A percentile compares a stretch with the other conserved stretches of the same genome.
These are phyloP conservation scores for Volucella inflata DNA, from an alignment of 2,888 invertebrate genomes.

Conservation along the genomic window DNA sequence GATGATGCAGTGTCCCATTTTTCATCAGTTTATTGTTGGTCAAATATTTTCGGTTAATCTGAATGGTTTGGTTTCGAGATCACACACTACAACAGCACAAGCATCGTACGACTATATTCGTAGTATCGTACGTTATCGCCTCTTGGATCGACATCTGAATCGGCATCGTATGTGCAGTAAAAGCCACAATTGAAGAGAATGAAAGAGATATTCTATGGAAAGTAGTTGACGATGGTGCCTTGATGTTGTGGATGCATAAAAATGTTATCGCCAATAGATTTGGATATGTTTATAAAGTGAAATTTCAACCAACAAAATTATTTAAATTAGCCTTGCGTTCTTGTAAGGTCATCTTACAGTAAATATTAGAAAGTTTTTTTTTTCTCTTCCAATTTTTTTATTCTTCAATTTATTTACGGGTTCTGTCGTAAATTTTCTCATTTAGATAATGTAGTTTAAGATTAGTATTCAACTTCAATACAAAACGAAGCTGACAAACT, in stretches of 20 bases:
- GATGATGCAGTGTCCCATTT: slow-evolving; percentile 69
- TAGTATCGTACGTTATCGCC: too few species aligned
- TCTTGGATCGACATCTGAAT: too few species aligned
- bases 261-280: slow-evolving; percentile 49
- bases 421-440: slow-evolving; percentile 26
- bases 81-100: not conserved
- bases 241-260: slow-evolving; percentile 31
- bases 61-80: slow-evolving; percentile 59
- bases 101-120: too few species aligned
- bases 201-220: slow-evolving; percentile 40
- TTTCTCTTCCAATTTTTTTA: not conserved
- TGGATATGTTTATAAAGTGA: slow-evolving; percentile 65
- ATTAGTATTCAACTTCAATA: not conserved
- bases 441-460: not conserved
- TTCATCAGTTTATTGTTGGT: slow-evolving; percentile 66
- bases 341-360: slow-evolving; percentile 39
- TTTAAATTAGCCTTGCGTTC: slow-evolving; percentile 46
- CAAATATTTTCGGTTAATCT: slow-evolving; percentile 70
- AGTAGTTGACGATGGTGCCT: slow-evolving; percentile 20
- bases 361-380: slow-evolving; percentile 65
- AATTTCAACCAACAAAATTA: slow-evolving; percentile 46
- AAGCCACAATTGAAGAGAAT: not conserved
- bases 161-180: too few species aligned
- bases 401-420: not conserved
- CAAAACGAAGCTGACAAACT: slow-evolving; percentile 4